phyloP scores from a whole-genome alignment of 92 coral and sea anemone genomes.

The Umimayanthus kanabou region DNA sequence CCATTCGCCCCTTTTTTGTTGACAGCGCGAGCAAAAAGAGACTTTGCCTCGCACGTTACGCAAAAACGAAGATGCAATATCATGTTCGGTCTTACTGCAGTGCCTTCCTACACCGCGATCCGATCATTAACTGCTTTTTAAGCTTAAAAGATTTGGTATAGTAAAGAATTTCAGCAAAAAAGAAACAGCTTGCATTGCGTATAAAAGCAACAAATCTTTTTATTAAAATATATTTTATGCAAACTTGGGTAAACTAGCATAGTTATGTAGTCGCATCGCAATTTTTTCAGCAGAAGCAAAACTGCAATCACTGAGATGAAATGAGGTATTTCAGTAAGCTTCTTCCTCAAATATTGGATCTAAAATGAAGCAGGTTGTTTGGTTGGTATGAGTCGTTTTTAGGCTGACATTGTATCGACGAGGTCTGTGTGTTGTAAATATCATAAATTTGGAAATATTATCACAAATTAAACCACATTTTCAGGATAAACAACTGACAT shows the following conservation, averaged over 20 bases:
- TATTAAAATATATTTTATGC: background rate
- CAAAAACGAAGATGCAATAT: constrained; percentile 3
- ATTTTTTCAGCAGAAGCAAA: constrained; percentile 13
- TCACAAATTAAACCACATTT: constrained; percentile 13
- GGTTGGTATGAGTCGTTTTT: background rate
- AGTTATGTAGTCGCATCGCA: background rate
- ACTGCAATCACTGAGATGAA: background rate
- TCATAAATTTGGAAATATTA: constrained; percentile 2
- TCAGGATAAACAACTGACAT: background rate
- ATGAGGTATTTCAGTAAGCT: constrained; percentile 10
- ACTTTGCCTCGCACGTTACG: constrained; percentile 2
- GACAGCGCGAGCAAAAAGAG: constrained; percentile 19
- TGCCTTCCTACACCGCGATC: constrained; percentile 19
- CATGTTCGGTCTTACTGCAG: constrained; percentile 10
- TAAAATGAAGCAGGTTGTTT: background rate
- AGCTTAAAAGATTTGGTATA: background rate
- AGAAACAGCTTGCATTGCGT: background rate
- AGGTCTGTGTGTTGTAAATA: background rate
- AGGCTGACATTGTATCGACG: constrained; percentile 3
- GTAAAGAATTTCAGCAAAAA: background rate
- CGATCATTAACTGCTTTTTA: constrained; percentile 12
- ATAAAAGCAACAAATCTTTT: constrained; percentile 6
- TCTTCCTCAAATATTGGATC: background rate
- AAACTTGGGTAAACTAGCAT: constrained; percentile 10
- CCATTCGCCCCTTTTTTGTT: constrained; percentile 14